Percentiles rank a stretch among this genome's conserved stretches.
Conservation (phyloP, 30 jellyfish, hydroid and myxozoan species). For the Catostylus mosaicus region DNA sequence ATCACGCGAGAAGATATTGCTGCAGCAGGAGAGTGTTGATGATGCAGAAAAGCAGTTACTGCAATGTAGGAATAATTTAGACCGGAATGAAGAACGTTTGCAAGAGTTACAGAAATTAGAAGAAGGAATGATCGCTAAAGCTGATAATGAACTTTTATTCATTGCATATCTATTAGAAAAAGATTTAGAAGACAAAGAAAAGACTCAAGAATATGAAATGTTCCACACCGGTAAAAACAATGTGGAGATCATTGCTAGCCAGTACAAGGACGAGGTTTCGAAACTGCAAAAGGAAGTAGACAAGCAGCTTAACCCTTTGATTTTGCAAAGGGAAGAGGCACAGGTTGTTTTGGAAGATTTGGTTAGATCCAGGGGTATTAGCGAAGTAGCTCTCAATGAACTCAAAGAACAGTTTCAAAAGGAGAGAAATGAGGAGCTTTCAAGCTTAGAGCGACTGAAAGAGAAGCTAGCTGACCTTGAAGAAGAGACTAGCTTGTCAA, state of each 20-base stretch:
- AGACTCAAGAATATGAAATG: constrained; percentile 32
- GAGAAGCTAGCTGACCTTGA: constrained; percentile 86
- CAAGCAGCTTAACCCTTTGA: constrained; percentile 73
- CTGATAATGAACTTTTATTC: constrained; percentile 86
- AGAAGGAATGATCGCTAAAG: constrained; percentile 84
- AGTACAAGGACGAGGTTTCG: constrained; percentile 74
- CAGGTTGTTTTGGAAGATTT: constrained; percentile 94
- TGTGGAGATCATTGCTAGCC: constrained; percentile 73
- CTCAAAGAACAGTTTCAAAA: constrained; percentile 76
- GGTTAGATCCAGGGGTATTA: constrained; percentile 87
- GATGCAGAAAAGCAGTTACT: constrained; percentile 83
- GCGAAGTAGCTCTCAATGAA: constrained; percentile 88
- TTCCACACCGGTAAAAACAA: constrained; percentile 61
- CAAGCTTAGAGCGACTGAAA: constrained; percentile 68
- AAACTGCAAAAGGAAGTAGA: constrained; percentile 56
- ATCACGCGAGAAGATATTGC: constrained; percentile 79
- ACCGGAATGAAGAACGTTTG: constrained; percentile 69
- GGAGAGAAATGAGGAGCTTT: constrained; percentile 82
- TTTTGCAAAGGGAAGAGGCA: constrained; percentile 80
- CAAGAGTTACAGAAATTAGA: constrained; percentile 71
- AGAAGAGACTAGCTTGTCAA: constrained; percentile 75
- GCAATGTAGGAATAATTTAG: constrained; percentile 74
- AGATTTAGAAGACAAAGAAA: constrained; percentile 70
- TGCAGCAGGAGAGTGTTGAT: constrained; percentile 89
- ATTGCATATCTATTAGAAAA: constrained; percentile 87